A percentile compares a stretch with the other conserved stretches of the same genome.
Conservation (phyloP, 1,140 invertebrate genomes). For the Trialeurodes vaporariorum region DNA sequence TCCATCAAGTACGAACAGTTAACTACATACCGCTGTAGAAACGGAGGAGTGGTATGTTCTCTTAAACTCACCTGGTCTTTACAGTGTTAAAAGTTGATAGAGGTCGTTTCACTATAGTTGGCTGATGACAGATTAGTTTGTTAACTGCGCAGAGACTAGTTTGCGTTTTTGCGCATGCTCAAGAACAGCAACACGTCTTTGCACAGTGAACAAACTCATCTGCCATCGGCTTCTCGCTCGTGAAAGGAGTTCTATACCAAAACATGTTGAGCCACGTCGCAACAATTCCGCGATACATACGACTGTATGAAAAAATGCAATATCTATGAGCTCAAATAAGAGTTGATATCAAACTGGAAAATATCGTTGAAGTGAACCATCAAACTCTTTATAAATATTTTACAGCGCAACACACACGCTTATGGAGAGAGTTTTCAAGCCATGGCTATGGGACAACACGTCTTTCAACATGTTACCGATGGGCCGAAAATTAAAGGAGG, state of each 20-base stretch:
- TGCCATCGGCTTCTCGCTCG: neutral
- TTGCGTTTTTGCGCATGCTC: too few relatives aligned
- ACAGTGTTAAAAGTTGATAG: too few relatives aligned
- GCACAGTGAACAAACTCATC: too few relatives aligned
- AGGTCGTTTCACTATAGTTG: too few relatives aligned
- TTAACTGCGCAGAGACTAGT: too few relatives aligned
- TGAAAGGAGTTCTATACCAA: neutral
- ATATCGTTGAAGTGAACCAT: neutral
- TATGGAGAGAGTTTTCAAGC: neutral
- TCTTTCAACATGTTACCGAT: neutral
- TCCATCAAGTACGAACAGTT: too few relatives aligned
- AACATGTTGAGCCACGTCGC: neutral
- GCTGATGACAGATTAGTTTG: too few relatives aligned
- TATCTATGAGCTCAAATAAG: neutral
- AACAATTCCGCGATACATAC: too few relatives aligned
- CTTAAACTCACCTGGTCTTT: too few relatives aligned
- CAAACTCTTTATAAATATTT: neutral
- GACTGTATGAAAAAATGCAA: neutral
- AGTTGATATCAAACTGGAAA: neutral
- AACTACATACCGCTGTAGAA: too few relatives aligned
- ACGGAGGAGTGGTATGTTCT: too few relatives aligned
- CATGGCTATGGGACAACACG: neutral
- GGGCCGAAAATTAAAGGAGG: neutral
- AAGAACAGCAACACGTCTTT: too few relatives aligned
- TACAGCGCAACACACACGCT: neutral